These are phyloP conservation scores for Eulemur rubriventer DNA, from an alignment of 2,797 vertebrate species.

Conservation along the genomic window DNA sequence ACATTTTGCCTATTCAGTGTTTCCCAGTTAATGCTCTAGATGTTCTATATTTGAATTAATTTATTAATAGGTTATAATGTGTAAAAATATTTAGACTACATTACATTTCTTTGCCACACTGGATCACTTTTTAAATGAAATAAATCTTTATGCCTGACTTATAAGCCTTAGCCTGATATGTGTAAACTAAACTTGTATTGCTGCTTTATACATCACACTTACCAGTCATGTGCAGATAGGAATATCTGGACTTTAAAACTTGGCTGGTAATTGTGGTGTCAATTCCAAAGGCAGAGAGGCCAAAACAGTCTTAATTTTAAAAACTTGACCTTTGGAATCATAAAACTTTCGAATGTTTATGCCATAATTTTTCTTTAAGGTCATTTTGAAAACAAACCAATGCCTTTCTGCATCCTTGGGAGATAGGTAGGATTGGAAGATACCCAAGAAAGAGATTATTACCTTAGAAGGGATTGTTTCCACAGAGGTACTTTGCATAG, in stretches of 20 bases:
- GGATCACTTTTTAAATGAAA: constrained; percentile 41
- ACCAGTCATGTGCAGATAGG: not conserved
- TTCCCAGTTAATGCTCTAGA: not conserved
- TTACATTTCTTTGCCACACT: not conserved
- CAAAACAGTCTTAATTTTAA: not conserved
- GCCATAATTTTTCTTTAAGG: not conserved
- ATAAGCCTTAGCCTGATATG: not conserved
- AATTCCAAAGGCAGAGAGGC: not conserved
- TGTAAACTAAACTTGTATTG: not conserved
- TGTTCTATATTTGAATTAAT: not conserved
- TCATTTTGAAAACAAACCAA: constrained; percentile 6
- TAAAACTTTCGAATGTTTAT: constrained; percentile 19
- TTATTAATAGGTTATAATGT: not conserved
- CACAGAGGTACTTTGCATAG: not conserved
- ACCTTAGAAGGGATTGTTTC: not conserved
- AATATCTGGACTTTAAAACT: not conserved
- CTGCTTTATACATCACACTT: not conserved
- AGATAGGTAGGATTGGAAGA: not conserved
- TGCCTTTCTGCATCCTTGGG: not conserved
- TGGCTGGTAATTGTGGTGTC: not conserved
- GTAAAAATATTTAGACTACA: not conserved
- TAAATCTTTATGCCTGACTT: not conserved
- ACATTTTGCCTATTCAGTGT: not conserved
- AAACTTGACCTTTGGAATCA: not conserved
- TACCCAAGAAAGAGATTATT: not conserved